A percentile compares a stretch with the other conserved stretches of the same genome.
phyloP scores from a whole-genome alignment of 2,113 vertebrate genomes.

The Madoqua kirkii region DNA sequence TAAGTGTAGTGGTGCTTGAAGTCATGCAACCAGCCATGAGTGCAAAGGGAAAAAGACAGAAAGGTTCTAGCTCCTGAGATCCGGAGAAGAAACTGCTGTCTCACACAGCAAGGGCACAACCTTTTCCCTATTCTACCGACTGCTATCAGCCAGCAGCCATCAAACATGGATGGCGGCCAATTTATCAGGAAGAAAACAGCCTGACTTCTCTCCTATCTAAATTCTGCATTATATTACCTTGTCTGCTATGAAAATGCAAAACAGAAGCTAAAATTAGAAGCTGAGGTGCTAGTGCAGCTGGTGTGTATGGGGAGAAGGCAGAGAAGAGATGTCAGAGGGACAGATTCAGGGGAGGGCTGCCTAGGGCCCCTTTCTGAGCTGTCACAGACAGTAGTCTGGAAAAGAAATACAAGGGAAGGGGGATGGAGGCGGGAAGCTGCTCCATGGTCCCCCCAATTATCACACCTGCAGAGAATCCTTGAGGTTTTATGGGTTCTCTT shows the following conservation, averaged over 20 bases:
- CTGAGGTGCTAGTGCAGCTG: background rate
- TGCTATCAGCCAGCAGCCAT: background rate
- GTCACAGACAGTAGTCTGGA: background rate
- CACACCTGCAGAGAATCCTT: background rate
- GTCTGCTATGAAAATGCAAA: slow-evolving; percentile 45
- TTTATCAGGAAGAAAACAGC: background rate
- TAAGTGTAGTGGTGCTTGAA: background rate
- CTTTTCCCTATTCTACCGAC: background rate
- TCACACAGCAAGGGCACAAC: background rate
- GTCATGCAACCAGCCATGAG: background rate
- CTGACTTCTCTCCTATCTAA: slow-evolving; percentile 12
- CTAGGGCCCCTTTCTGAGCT: background rate
- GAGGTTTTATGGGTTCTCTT: background rate
- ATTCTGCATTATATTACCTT: slow-evolving; percentile 38
- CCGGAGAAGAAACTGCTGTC: background rate
- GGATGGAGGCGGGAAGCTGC: background rate
- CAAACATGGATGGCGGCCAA: background rate
- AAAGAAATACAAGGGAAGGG: background rate
- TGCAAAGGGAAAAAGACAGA: background rate
- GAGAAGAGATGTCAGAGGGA: background rate
- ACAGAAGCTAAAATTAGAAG: slow-evolving; percentile 60
- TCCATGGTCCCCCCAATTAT: background rate
- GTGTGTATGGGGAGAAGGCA: background rate
- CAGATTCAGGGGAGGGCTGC: background rate
- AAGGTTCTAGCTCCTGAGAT: background rate